phyloP scores from a whole-genome alignment of 23 tunicate species.

The Ascidia mentula region DNA sequence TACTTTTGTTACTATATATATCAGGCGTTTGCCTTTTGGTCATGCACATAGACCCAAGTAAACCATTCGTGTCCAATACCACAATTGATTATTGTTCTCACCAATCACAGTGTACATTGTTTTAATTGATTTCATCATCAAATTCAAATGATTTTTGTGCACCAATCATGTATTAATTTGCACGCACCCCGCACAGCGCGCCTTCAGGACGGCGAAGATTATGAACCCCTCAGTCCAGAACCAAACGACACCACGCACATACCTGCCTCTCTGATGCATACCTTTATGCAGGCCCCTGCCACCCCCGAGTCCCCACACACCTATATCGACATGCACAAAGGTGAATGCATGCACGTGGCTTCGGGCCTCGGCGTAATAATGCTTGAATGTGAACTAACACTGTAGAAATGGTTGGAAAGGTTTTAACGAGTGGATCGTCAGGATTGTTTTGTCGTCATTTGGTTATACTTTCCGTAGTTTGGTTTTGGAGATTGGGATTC shows the following conservation, averaged over 20 bases:
- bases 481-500: too few relatives aligned
- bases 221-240: slow-evolving; percentile 38
- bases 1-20: too few relatives aligned
- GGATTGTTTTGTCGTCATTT: too few relatives aligned
- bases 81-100: not conserved
- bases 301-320: slow-evolving; percentile 23
- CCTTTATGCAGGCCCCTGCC: not conserved
- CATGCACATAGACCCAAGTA: not conserved
- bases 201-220: slow-evolving; percentile 78
- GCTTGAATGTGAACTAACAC: too few relatives aligned
- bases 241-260: not conserved
- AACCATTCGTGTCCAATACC: not conserved
- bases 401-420: too few relatives aligned
- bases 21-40: not conserved
- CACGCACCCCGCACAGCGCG: slow-evolving; percentile 46
- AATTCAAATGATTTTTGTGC: too few relatives aligned
- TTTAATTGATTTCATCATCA: not conserved
- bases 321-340: slow-evolving; percentile 22
- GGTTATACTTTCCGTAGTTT: too few relatives aligned
- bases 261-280: not conserved
- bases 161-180: not conserved
- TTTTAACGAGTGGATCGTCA: too few relatives aligned
- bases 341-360: too few relatives aligned
- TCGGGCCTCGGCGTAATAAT: too few relatives aligned
- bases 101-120: not conserved